Percentiles rank a stretch among this genome's conserved stretches.
phyloP scores from a whole-genome alignment of 2,797 vertebrate species.

The Antennarius maculatus region DNA sequence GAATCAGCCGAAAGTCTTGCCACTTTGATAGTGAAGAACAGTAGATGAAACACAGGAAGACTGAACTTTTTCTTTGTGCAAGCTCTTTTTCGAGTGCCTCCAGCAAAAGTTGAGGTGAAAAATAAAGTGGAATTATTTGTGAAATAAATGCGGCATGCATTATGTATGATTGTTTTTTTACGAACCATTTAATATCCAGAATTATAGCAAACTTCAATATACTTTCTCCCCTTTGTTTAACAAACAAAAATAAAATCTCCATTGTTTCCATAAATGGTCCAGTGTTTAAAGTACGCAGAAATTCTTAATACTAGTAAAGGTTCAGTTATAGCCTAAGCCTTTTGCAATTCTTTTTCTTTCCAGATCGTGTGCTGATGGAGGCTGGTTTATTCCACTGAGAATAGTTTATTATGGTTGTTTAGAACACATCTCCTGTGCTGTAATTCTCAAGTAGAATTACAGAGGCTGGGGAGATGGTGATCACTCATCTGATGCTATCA shows the following conservation, averaged over 20 bases:
- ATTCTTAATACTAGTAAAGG: slow-evolving; percentile 19
- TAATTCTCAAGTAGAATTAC: slow-evolving; percentile 48
- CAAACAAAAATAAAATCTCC: slow-evolving; percentile 25
- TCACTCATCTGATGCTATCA: slow-evolving; percentile 68
- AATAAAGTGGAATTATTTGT: slow-evolving; percentile 32
- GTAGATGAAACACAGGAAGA: slow-evolving; percentile 48
- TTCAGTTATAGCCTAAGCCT: slow-evolving; percentile 17
- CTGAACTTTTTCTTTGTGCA: slow-evolving; percentile 53
- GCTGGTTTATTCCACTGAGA: slow-evolving; percentile 43
- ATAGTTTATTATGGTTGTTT: slow-evolving; percentile 45
- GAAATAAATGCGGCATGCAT: slow-evolving; percentile 57
- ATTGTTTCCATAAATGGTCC: slow-evolving; percentile 40
- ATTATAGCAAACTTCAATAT: slow-evolving; percentile 65
- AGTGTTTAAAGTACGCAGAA: slow-evolving; percentile 40
- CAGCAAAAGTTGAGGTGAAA: slow-evolving; percentile 47
- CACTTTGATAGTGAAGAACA: slow-evolving; percentile 48
- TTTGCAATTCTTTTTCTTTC: not conserved
- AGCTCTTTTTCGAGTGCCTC: slow-evolving; percentile 51
- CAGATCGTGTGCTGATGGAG: slow-evolving; percentile 11
- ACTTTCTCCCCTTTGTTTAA: slow-evolving; percentile 22
- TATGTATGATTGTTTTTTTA: slow-evolving; percentile 66
- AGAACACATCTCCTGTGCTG: slow-evolving; percentile 38
- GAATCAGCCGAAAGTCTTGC: slow-evolving; percentile 43
- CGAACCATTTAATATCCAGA: slow-evolving; percentile 60
- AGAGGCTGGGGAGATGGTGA: slow-evolving; percentile 48